Evolutionary conservation across 2,797 vertebrate species (phyloP).

Genomic region (Poeciliopsis paucimaculata): DNA sequence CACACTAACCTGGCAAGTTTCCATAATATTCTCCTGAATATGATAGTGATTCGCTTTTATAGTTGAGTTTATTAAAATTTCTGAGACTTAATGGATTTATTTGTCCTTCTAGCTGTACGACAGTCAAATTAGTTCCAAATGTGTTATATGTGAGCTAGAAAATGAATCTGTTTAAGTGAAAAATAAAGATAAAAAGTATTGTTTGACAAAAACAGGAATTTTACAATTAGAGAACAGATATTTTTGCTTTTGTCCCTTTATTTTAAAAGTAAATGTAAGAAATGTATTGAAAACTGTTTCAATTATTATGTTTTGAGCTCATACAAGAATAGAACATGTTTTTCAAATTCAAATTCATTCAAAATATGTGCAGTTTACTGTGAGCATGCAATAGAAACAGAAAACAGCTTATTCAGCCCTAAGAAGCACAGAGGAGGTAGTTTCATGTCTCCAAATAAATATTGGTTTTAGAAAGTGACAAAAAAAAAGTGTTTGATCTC

Average conservation of each 20-base stretch:
- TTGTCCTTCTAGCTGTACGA: background rate
- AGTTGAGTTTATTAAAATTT: slow-evolving; percentile 20
- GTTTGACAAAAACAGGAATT: background rate
- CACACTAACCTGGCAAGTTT: background rate
- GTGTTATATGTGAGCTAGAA: background rate
- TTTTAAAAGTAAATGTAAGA: background rate
- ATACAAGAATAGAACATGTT: background rate
- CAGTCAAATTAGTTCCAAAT: slow-evolving; percentile 12
- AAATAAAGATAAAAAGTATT: background rate
- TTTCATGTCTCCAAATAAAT: slow-evolving; percentile 19
- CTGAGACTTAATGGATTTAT: background rate
- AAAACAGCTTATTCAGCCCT: slow-evolving; percentile 48
- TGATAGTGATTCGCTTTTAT: slow-evolving; percentile 26
- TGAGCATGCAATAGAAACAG: slow-evolving; percentile 3
- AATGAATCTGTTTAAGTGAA: background rate
- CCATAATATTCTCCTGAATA: slow-evolving; percentile 20
- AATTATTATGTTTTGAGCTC: background rate
- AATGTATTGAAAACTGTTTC: background rate
- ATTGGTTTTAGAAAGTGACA: slow-evolving; percentile 44
- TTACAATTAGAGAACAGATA: background rate
- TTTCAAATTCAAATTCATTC: slow-evolving; percentile 10
- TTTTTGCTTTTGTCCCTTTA: background rate
- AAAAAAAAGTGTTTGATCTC: slow-evolving; percentile 55
- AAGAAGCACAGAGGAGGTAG: slow-evolving; percentile 23
- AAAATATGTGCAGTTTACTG: slow-evolving; percentile 7